Evolutionary conservation across 2,888 invertebrate species (phyloP).

Genomic region (Parochlus steinenii): DNA sequence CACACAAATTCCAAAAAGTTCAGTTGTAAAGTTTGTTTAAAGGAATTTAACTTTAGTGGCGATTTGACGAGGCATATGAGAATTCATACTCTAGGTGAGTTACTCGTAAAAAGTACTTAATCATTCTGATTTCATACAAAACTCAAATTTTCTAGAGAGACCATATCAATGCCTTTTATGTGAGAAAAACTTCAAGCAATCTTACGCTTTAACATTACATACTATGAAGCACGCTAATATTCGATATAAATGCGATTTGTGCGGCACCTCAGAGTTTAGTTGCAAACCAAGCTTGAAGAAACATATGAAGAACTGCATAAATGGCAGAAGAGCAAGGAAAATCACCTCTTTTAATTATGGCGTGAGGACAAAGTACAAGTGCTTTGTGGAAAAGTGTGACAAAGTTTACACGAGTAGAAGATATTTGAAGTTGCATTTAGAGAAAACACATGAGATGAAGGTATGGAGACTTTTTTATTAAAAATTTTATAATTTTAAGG

Average conservation of each 20-base stretch:
- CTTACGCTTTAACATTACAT: slow-evolving; percentile 9
- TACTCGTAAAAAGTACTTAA: background rate
- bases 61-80: slow-evolving; percentile 7
- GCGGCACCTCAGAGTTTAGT: background rate
- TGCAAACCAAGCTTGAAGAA: slow-evolving; percentile 5
- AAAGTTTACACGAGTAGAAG: slow-evolving; percentile 2
- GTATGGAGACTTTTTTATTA: no score
- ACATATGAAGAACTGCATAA: slow-evolving; percentile 8
- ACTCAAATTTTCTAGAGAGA: no score
- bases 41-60: slow-evolving; percentile 6
- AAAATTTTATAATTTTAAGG: no score
- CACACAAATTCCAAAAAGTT: slow-evolving; percentile 4
- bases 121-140: no score
- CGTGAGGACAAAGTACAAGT: no score
- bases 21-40: slow-evolving; percentile 6
- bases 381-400: slow-evolving; percentile 5
- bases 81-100: background rate
- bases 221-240: slow-evolving; percentile 2
- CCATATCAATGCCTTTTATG: slow-evolving; percentile 4
- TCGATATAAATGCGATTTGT: slow-evolving; percentile 1
- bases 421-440: slow-evolving; percentile 8
- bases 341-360: no score
- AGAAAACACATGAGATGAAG: slow-evolving; percentile 6
- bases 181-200: slow-evolving; percentile 4
- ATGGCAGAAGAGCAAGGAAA: background rate